Evolutionary conservation across 2,113 vertebrate species (phyloP).

Genomic region (Sebastes schlegelii): DNA sequence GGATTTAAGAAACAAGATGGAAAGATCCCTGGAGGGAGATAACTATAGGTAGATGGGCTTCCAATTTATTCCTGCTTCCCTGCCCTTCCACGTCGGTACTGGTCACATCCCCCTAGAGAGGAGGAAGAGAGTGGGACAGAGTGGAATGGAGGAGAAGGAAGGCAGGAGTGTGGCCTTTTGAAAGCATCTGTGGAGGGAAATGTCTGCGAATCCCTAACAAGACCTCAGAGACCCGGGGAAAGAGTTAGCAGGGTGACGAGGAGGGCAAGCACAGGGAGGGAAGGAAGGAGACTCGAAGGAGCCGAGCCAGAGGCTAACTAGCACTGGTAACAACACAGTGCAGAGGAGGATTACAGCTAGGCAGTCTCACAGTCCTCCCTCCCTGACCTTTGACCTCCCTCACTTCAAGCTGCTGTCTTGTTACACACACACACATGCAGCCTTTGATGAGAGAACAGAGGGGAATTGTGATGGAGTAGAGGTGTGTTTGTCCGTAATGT

Average conservation of each 20-base stretch:
- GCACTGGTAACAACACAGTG: background rate
- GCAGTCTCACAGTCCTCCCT: slow-evolving; percentile 16
- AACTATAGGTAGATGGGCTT: background rate
- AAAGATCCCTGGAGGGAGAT: slow-evolving; percentile 5
- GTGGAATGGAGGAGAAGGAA: background rate
- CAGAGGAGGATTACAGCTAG: slow-evolving; percentile 60
- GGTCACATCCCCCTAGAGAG: background rate
- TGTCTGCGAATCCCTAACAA: slow-evolving; percentile 72
- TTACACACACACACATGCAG: background rate
- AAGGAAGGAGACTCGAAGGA: background rate
- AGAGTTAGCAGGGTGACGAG: slow-evolving; percentile 20
- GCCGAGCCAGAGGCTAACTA: slow-evolving; percentile 22
- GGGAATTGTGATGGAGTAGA: background rate
- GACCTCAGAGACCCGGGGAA: slow-evolving; percentile 68
- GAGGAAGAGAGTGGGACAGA: background rate
- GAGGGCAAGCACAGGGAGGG: slow-evolving; percentile 2
- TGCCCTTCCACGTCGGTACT: background rate
- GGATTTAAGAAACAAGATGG: slow-evolving; percentile 28
- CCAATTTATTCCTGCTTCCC: background rate
- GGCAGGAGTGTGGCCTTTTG: slow-evolving; percentile 15
- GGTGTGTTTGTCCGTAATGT: background rate
- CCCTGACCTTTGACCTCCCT: slow-evolving; percentile 44
- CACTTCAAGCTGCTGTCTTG: slow-evolving; percentile 11
- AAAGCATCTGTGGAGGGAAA: slow-evolving; percentile 33
- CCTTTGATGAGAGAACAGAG: slow-evolving; percentile 35